Evolutionary conservation across 2,797 vertebrate species (phyloP), one percentile per base, ranked within the genome.

Genomic region (Odontamblyopus rebecca): DNA sequence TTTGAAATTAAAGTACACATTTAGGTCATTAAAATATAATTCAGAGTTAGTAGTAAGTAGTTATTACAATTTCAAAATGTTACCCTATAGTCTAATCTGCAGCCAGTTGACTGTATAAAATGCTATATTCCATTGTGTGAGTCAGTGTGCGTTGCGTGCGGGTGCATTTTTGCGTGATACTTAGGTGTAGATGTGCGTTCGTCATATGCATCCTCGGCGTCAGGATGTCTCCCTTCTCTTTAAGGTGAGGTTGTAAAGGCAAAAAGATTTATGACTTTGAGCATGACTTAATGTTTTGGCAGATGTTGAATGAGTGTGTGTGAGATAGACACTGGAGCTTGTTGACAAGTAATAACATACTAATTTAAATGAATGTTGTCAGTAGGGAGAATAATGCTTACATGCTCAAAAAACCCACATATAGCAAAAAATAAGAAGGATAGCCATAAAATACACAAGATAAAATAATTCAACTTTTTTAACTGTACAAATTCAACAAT

Each of bases 171-270:
- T 61, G 73, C 4, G 6, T 62, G 68, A 61, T 41, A 3, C 2
- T 66, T 62, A 38, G 64, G 67, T n/a, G 57, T 83, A 82, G 72
- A 81, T 63, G 78, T 84, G 79, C 65, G 30, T 84, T 85, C 85
- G 89, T 86, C 88, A 88, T 85, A 72, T 54, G 6, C 60, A 15
- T 63, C 60, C 73, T 70, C 27, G 93, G 92, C 92, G 93, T 93
- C 92, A 85, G 77, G 29, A 72, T 90, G 92, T 93, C 90, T 94
- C 90, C 67, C 27, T 88, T 73, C 88, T 85, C 74, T 68, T 35
- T 83, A 87, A 91, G 87, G 86, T 90, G 83, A 83, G 79, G 84
- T 71, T 87, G 80, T 82, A 87, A 85, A 89, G 80, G 84, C 64
- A 23, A 71, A 77, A 26, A 89, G 88, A 93, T 94, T 93, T 91